Evolutionary conservation across 2,113 vertebrate genomes (phyloP), one percentile per base, ranked within the genome.

Genomic region (Equus przewalskii): DNA sequence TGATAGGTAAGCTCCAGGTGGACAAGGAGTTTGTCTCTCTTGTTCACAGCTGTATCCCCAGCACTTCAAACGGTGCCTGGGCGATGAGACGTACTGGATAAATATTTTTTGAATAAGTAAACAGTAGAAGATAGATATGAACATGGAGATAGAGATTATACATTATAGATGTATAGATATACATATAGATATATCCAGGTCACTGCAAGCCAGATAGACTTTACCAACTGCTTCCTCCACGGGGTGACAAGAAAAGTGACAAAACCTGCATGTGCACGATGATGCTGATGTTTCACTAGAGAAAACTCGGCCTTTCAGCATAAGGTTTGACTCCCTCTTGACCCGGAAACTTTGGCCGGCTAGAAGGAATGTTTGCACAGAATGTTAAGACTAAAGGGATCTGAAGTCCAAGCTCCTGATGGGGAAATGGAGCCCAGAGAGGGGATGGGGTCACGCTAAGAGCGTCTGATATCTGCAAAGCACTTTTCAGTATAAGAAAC

Each of bases 371-470:
- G 33, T 62, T 92, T 82, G 33, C 28, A 41, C 41, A 56, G 58
- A 44, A 67, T 73, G 26, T 46, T 22, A 44, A 33, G 10, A 58
- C 19, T 58, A 9, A 73, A 78, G n/a, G 56, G 28, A 44, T 82
- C 33, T 81, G 33, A 79, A 54, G 1, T 54, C 60, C 72, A 81
- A 96, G 80, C 6, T 12, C 56, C 65, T 12, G 26, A 46, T 14
- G 54, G 33, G 56, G 22, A 91, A 54, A 82, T 0, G 0, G 4
- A 84, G 24, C 4, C 76, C 62, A 60, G 75, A 69, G 19, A 28
- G 41, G 9, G 2, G 11, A 51, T 19, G 14, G 26, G 19, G n/a
- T 21, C 18, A 15, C 1, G 1, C 12, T 6, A 36, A 28, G 1
- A 41, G 36, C 44, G 49, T n/a, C n/a, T 21, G 69, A 16, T 36